Base-by-base conservation (phyloP, 2,113 vertebrate species). In the Eublepharis macularius region DNA sequence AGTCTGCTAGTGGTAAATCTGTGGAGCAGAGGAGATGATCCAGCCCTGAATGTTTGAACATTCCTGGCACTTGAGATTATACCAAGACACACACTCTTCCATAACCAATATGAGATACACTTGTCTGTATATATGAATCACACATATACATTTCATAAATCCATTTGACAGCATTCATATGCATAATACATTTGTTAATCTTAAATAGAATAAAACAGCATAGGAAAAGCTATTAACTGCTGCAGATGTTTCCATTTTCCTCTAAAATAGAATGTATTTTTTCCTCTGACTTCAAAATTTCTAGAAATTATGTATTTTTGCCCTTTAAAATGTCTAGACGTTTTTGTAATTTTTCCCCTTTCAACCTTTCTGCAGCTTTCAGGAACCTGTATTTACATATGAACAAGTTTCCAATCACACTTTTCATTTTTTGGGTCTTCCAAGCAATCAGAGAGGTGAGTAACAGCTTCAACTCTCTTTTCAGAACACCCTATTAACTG, bases 401-500 rank as follows among this genome's bases (percentile, higher is more conserved):
- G 75, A 78, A 70, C 17, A 70, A 29, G 17, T 57, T 78, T 78
- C 47, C 76, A 60, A 34, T 11, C 36, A 70, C 24, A 69, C 9
- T 41, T 69, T 76, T 51, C 63, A 39, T 21, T 77, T n/a, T 85
- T 54, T 43, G 76, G 60, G 32, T 60, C 24, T 85, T 60, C 29
- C 39, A 68, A 16, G 49, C 36, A 79, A 63, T 85, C 76, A 80
- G 21, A 57, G 76, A 60, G 12, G 72, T 39, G 29, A 36, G 49
- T 47, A 85, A 16, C 76, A 34, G n/a, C 51, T 79, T 72, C 66
- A 32, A 45, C 45, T 79, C 66, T 47, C 83, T 85, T 85, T 19
- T 70, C 49, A 79, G 65, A 79, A 79, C 60, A 77, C 74, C 43
- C 34, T 76, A 77, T 77, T 84, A 85, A 79, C 29, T 60, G 26